A percentile compares a stretch with the other conserved stretches of the same genome.
Conservation (phyloP, 2,888 invertebrate genomes). For the Ischnus inquisitorius region DNA sequence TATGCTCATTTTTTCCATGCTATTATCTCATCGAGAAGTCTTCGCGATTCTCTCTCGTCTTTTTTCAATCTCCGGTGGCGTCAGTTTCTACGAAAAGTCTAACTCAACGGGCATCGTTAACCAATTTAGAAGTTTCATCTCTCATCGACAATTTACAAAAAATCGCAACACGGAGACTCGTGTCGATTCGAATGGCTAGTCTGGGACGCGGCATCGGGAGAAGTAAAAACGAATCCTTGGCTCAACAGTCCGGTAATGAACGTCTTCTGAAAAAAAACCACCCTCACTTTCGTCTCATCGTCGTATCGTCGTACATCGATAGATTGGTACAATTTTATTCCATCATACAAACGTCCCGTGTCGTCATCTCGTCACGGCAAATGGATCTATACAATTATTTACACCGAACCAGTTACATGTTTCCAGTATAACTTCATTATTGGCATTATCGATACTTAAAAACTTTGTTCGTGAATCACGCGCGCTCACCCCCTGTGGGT, state of each 20-base stretch:
- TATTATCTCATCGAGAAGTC: too few relatives aligned
- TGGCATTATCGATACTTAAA: constrained; percentile 27
- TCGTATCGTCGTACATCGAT: background rate
- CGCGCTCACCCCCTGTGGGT: background rate
- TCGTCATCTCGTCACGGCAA: constrained; percentile 59
- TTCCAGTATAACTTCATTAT: constrained; percentile 20
- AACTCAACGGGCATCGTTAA: too few relatives aligned
- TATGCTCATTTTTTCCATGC: too few relatives aligned
- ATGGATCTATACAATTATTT: constrained; percentile 82
- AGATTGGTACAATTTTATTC: constrained; percentile 14
- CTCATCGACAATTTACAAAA: too few relatives aligned
- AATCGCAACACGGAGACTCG: too few relatives aligned
- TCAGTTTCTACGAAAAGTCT: too few relatives aligned
- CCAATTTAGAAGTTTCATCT: too few relatives aligned
- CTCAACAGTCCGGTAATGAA: background rate
- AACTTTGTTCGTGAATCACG: background rate
- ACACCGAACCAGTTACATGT: constrained; percentile 72
- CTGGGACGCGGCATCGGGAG: too few relatives aligned
- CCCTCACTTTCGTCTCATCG: background rate
- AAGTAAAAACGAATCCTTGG: too few relatives aligned
- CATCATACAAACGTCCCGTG: constrained; percentile 67
- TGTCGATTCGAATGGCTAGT: too few relatives aligned
- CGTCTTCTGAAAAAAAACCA: background rate
- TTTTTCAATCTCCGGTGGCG: too few relatives aligned
- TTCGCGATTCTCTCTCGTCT: too few relatives aligned